phyloP scores from a whole-genome alignment of 2,888 invertebrate species.

The Mythimna impura region DNA sequence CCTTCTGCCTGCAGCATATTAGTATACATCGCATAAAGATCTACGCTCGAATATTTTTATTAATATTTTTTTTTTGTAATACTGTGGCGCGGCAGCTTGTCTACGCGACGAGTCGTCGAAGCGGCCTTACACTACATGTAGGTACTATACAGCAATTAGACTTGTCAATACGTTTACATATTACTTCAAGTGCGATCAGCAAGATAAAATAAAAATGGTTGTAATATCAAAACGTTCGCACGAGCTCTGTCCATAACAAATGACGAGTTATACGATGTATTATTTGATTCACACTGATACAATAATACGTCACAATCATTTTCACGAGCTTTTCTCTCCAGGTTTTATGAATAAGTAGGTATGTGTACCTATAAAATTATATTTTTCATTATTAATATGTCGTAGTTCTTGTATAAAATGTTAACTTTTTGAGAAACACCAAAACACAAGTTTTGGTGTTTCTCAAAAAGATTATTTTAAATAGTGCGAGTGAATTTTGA shows the following conservation, averaged over 20 bases:
- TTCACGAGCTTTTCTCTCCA: slow-evolving; percentile 1
- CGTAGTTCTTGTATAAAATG: neutral
- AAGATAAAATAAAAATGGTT: slow-evolving; percentile 43
- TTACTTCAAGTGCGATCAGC: slow-evolving; percentile 48
- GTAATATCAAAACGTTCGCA: slow-evolving; percentile 42
- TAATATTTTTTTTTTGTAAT: slow-evolving; percentile 30
- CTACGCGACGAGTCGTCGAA: slow-evolving; percentile 59
- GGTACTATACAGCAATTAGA: slow-evolving; percentile 55
- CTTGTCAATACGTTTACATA: slow-evolving; percentile 51
- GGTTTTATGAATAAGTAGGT: neutral
- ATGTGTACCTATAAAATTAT: neutral
- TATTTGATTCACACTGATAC: slow-evolving; percentile 27
- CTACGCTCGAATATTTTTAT: slow-evolving; percentile 47
- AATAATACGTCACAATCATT: slow-evolving; percentile 21
- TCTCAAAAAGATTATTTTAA: slow-evolving; percentile 3
- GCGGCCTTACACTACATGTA: slow-evolving; percentile 56
- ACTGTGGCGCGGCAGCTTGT: slow-evolving; percentile 45
- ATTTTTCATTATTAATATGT: neutral
- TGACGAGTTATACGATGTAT: slow-evolving; percentile 46
- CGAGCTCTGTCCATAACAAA: slow-evolving; percentile 45
- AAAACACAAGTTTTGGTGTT: neutral
- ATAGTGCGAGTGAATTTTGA: neutral
- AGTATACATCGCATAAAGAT: slow-evolving; percentile 63
- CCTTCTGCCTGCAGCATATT: slow-evolving; percentile 83
- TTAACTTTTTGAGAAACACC: too few relatives aligned